Evolutionary conservation across 2,113 vertebrate species (phyloP).

Genomic region (Urocolius indicus): DNA sequence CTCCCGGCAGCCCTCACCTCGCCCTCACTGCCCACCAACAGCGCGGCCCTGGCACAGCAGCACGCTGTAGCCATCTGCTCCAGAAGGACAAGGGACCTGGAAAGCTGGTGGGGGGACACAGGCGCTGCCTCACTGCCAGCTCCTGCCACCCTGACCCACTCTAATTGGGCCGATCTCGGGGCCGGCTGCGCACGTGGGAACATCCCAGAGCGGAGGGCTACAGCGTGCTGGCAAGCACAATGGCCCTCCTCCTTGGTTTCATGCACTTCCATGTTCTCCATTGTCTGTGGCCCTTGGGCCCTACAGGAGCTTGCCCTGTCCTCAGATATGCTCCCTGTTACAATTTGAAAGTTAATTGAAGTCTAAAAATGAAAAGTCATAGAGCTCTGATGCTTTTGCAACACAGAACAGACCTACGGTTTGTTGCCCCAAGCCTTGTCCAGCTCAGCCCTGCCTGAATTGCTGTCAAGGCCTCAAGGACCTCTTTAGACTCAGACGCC

Average conservation of each 20-base stretch:
- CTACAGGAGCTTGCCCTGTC: neutral
- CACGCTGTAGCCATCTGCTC: no score
- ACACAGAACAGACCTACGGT: neutral
- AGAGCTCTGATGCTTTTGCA: neutral
- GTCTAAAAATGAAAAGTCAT: neutral
- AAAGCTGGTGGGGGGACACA: accelerated
- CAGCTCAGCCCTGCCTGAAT: neutral
- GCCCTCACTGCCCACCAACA: no score
- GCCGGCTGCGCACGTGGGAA: neutral
- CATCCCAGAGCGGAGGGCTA: neutral
- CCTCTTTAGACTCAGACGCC: neutral
- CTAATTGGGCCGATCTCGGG: neutral
- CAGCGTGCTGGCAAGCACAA: accelerated
- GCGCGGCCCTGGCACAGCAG: neutral
- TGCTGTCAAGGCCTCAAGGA: neutral
- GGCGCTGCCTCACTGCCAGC: accelerated
- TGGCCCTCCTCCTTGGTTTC: neutral
- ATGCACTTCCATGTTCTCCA: accelerated
- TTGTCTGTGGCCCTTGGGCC: neutral
- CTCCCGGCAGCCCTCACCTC: neutral
- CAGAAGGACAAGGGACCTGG: neutral
- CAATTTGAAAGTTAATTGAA: neutral
- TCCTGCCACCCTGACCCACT: neutral
- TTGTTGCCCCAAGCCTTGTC: neutral
- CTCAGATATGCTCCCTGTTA: neutral